A percentile compares a stretch with the other conserved stretches of the same genome.
Conservation (phyloP, 2,888 invertebrate genomes). For the Stictocephala bisonia region DNA sequence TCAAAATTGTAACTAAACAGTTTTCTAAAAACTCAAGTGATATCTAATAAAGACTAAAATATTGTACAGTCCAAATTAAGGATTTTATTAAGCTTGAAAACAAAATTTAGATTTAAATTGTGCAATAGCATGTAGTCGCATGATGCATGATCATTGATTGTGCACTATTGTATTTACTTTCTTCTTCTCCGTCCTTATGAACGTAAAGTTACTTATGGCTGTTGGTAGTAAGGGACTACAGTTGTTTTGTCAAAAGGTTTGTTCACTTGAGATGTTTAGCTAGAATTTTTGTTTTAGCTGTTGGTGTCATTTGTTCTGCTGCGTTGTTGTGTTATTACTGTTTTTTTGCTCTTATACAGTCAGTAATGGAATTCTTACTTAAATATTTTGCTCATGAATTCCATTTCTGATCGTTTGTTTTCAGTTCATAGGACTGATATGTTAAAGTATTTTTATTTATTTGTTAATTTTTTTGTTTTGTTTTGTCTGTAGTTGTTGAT, state of each 20-base stretch:
- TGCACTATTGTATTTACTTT: conserved; percentile 10
- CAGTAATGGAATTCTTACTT: no score
- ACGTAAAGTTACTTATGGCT: conserved; percentile 23
- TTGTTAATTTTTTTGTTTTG: no score
- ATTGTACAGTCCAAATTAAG: no score
- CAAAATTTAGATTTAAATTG: not conserved
- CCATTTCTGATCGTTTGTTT: conserved; percentile 3
- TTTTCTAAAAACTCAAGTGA: no score
- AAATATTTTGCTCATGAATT: not conserved
- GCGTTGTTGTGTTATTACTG: conserved; percentile 18
- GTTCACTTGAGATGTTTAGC: not conserved
- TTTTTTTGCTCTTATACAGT: no score
- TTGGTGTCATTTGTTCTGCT: conserved; percentile 3
- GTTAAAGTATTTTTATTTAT: no score
- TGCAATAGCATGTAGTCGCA: not conserved
- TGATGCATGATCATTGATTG: conserved; percentile 16
- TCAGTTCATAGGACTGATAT: no score
- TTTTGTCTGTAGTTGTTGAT: no score
- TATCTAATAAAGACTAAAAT: no score
- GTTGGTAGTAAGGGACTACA: conserved; percentile 29
- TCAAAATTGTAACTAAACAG: no score
- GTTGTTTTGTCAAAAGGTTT: conserved; percentile 11
- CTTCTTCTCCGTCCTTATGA: conserved; percentile 7
- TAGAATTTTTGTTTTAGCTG: conserved; percentile 27
- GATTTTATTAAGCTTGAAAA: no score